Evolutionary conservation across 1,140 invertebrate species (phyloP).

Genomic region (Drosophila subobscura): DNA sequence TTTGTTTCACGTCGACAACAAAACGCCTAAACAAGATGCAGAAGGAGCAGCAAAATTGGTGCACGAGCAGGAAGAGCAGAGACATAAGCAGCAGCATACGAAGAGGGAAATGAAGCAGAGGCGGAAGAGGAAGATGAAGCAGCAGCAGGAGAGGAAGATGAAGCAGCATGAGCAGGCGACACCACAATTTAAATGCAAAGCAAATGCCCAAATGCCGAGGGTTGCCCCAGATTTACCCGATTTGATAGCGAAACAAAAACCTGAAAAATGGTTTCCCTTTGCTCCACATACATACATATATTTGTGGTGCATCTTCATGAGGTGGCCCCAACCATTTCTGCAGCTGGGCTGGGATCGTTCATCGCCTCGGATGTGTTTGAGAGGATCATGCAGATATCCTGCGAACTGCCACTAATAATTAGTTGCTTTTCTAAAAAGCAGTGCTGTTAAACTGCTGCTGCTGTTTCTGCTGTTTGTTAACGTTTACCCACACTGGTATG

Average conservation of each 20-base stretch:
- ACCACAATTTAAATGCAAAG: constrained; percentile 28
- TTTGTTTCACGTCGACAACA: constrained; percentile 53
- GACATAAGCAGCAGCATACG: background rate
- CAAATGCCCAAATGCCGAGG: constrained; percentile 28
- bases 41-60: background rate
- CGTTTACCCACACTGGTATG: background rate
- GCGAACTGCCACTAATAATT: no score
- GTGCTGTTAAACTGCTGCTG: no score
- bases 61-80: background rate
- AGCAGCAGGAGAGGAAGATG: background rate
- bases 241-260: background rate
- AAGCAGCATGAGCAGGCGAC: background rate
- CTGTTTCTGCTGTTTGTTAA: no score
- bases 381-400: no score
- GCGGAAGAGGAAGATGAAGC: background rate
- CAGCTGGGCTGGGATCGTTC: no score
- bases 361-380: no score
- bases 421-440: no score
- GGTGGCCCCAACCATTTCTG: no score
- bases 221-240: background rate
- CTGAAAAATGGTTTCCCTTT: no score
- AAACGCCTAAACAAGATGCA: constrained; percentile 44
- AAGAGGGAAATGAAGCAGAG: background rate
- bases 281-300: no score
- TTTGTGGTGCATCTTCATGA: no score